Evolutionary conservation across 2,797 vertebrate genomes (phyloP).

Genomic region (Sebastolobus alascanus): DNA sequence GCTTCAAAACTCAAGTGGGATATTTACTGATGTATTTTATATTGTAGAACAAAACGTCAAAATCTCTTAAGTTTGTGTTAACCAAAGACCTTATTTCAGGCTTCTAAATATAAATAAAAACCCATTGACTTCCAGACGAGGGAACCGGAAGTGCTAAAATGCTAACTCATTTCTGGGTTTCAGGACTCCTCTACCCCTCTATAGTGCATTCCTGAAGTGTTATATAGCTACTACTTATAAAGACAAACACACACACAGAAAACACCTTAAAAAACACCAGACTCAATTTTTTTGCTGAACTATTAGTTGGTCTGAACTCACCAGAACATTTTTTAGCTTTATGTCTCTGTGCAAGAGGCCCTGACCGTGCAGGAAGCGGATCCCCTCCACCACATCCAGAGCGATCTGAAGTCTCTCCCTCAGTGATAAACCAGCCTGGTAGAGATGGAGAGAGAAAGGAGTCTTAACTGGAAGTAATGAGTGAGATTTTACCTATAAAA

Average conservation of each 20-base stretch:
- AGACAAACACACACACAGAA: not conserved
- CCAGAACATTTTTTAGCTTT: slow-evolving; percentile 98
- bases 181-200: too few species aligned
- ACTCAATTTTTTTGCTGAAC: not conserved
- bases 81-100: too few species aligned
- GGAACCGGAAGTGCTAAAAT: too few species aligned
- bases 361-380: slow-evolving; percentile 96
- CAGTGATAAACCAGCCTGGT: slow-evolving; percentile 90
- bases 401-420: slow-evolving; percentile 93
- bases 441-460: not conserved
- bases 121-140: too few species aligned
- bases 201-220: not conserved
- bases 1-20: too few species aligned
- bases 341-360: slow-evolving; percentile 97
- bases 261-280: not conserved
- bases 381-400: slow-evolving; percentile 97
- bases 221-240: not conserved
- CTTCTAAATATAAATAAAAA: too few species aligned
- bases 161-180: too few species aligned
- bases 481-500: not conserved
- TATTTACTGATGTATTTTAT: too few species aligned
- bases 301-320: slow-evolving; percentile 72
- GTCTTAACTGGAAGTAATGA: not conserved
- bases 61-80: too few species aligned
- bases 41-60: too few species aligned